These are phyloP conservation scores for Zygogramma bicolorata DNA, from an alignment of 2,888 invertebrate species.

Conservation along the genomic window DNA sequence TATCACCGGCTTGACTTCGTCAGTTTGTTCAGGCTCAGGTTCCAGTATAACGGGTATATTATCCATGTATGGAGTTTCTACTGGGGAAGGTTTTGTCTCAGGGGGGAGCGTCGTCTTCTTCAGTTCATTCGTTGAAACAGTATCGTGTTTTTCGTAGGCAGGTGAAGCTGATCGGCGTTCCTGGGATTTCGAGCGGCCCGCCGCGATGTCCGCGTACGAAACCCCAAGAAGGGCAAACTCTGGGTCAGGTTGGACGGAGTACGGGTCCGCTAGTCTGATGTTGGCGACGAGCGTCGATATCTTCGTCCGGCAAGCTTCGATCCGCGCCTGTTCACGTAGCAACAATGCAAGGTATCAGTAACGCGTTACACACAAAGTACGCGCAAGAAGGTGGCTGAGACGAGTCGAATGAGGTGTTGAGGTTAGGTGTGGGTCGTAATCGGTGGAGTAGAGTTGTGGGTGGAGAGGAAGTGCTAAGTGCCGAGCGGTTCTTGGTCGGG, in stretches of 20 bases:
- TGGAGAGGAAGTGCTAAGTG: constrained; percentile 65
- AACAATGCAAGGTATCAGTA: constrained; percentile 61
- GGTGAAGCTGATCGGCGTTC: constrained; percentile 50
- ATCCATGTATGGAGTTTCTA: constrained; percentile 27
- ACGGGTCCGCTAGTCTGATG: constrained; percentile 83
- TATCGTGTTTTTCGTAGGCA: constrained; percentile 45
- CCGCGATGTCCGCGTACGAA: constrained; percentile 79
- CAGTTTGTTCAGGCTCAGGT: constrained; percentile 37
- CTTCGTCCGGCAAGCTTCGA: constrained; percentile 77
- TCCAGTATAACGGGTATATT: constrained; percentile 39
- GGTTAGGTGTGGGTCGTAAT: constrained; percentile 43
- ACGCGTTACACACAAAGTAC: constrained; percentile 50
- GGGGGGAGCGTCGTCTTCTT: constrained; percentile 46
- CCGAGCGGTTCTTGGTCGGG: constrained; percentile 85
- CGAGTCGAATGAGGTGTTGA: constrained; percentile 28
- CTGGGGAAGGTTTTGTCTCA: constrained; percentile 47
- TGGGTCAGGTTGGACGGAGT: constrained; percentile 72
- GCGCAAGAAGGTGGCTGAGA: constrained; percentile 66
- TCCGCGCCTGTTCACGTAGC: constrained; percentile 61
- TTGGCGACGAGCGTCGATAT: constrained; percentile 79
- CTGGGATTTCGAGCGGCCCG: constrained; percentile 69
- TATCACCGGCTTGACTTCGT: constrained; percentile 32
- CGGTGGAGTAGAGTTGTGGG: constrained; percentile 49
- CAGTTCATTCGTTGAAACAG: constrained; percentile 33
- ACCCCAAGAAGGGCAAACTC: constrained; percentile 68